Base-by-base conservation (phyloP, 2,888 invertebrate genomes). In the Hydraecia micacea region DNA sequence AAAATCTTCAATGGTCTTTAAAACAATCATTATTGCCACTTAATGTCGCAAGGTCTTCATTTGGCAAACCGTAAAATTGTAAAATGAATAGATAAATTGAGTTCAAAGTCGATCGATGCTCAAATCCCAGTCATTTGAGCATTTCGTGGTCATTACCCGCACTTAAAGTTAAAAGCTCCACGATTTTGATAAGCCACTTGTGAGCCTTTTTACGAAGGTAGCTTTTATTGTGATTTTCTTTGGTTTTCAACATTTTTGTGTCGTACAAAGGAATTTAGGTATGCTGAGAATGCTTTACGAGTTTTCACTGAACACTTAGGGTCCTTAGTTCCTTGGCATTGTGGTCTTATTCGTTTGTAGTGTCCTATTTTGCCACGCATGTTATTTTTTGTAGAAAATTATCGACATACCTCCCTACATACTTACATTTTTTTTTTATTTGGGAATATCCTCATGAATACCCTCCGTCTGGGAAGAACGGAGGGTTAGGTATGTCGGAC, bases 131-230 rank as follows among this genome's bases (percentile, higher is more conserved):
- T 75, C 68, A 82, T 79, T 86, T 79, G 79, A 68, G 76, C 71
- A 81, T 77, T 87, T 84, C 55, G 28, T 36, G 74, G 77, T 78
- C 77, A 86, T 77, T 89, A 87, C 73, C 63, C 63, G 65, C 82
- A 87, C 80, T 89, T 81, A 80, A 75, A 74, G 76, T 86, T 87
- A 77, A 88, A 86, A 89, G 88, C 84, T 71, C 62, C 55, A 58
- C 66, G 60, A 58, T 84, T 86, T 80, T 81, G 76, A 78, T 79
- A 83, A 87, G 85, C 80, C 69, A 81, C 77, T 81, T 65, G 81
- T 84, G 80, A 65, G 58, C 55, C 63, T 25, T 84, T 82, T 71
- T 81, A 52, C 60, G 65, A 60, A 75, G 81, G 71, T 75, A 49
- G 65, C 69, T 77, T 67, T 73, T 73, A 76, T 76, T 77, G 76